Percentiles rank a stretch among this genome's conserved stretches.
Conservation (phyloP, 2,888 invertebrate genomes). For the Caenorhabditis sulstoni region DNA sequence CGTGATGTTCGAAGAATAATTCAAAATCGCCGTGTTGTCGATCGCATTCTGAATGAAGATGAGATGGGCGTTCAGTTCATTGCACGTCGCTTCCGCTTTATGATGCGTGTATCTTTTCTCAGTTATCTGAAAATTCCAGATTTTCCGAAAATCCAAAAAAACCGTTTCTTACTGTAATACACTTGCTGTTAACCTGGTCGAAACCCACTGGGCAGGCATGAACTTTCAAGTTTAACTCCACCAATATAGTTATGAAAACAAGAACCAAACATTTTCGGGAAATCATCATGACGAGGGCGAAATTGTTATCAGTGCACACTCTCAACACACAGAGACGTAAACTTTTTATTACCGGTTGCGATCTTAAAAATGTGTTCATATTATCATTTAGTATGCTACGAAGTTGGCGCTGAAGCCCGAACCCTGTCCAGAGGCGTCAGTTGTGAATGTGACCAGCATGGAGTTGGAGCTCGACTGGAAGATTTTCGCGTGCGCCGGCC, state of each 20-base stretch:
- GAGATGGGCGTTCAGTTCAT: slow-evolving; percentile 22
- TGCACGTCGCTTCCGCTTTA: slow-evolving; percentile 20
- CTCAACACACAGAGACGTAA: background rate
- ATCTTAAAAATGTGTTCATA: slow-evolving; percentile 8
- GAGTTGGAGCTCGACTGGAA: slow-evolving; percentile 42
- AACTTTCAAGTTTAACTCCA: too few relatives aligned
- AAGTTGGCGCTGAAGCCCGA: slow-evolving; percentile 54
- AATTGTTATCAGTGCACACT: slow-evolving; percentile 10
- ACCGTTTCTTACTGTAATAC: slow-evolving; percentile 18
- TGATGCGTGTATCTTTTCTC: slow-evolving; percentile 27
- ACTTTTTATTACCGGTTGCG: slow-evolving; percentile 28
- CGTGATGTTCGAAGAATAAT: slow-evolving; percentile 23
- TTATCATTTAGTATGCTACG: slow-evolving; percentile 1
- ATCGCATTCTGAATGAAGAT: slow-evolving; percentile 35
- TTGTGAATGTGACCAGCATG: slow-evolving; percentile 52
- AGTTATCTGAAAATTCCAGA: slow-evolving; percentile 11
- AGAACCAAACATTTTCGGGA: background rate
- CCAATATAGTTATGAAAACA: too few relatives aligned
- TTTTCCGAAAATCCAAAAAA: background rate
- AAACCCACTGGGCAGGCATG: slow-evolving; percentile 16
- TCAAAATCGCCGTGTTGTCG: slow-evolving; percentile 46
- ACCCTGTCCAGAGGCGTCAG: slow-evolving; percentile 47
- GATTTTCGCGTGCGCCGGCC: slow-evolving; percentile 19
- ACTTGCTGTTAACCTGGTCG: slow-evolving; percentile 38
- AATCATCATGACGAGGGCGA: background rate